Base-by-base conservation (phyloP, 2,797 vertebrate species). In the Harpagifer antarcticus region DNA sequence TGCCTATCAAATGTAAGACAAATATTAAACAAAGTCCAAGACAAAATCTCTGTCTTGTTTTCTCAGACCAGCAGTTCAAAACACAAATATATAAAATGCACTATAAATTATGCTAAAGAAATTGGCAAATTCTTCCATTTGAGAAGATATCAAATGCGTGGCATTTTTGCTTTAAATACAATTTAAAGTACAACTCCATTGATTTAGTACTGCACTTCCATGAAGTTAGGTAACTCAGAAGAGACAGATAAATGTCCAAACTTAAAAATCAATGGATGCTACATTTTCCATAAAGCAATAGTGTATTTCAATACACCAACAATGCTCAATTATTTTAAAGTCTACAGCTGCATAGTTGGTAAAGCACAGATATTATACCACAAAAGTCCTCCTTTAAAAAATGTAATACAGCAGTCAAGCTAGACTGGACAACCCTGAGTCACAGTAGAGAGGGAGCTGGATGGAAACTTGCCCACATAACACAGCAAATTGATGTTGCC, bases 401-500 rank as follows among this genome's bases (percentile, higher is more conserved):
- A 2, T 9, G 8, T 37, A 9, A 37, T 6, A 37, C 8, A 37
- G 33, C 8, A 37, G 33, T 37, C 33, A 1, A 37, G 33, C 33
- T 37, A 9, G 8, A 37, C 33, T 37, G 33, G 8, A 37, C 33
- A 37, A 9, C 6, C 33, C 8, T 37, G 43, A 68, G 43, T 43
- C 68, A 55, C 33, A 23, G 48, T 47, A 37, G 72, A 61, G 31
- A 59, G 59, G 3, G 37, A 44, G 48, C 7, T 12, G 23, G 52
- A 70, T 69, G 64, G 82, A 85, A 77, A 79, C 42, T 68, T 74
- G 54, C 57, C 75, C 61, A 68, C 61, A 68, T 70, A 76, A 81
- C 73, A 62, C 53, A 67, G 49, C 54, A 71, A 65, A 79, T 85
- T 78, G 84, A 86, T 81, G 82, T 69, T 42, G 68, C 61, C 50